Conservation (phyloP, 1,140 invertebrate genomes). For the Chrysoperla carnea region DNA sequence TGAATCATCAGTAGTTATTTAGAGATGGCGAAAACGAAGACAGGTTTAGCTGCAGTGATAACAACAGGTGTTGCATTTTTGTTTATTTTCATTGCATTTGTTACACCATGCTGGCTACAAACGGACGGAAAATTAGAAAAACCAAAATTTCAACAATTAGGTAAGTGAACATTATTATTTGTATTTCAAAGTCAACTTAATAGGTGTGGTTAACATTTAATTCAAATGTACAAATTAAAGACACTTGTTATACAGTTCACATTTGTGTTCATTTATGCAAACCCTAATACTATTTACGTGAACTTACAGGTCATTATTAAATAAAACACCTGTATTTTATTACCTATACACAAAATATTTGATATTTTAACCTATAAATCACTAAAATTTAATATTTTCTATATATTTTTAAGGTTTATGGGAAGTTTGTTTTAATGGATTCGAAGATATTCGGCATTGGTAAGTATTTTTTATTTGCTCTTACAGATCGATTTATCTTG, state of each 20-base stretch:
- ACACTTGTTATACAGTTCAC: no score
- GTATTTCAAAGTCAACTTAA: no score
- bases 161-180: constrained; percentile 27
- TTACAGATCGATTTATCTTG: no score
- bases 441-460: constrained; percentile 61
- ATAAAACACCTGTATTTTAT: no score
- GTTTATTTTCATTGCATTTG: constrained; percentile 72
- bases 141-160: constrained; percentile 65
- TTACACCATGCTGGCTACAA: constrained; percentile 83
- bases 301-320: no score
- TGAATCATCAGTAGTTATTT: no score
- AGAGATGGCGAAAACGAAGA: constrained; percentile 42
- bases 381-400: neutral
- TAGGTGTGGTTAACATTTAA: no score
- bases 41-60: constrained; percentile 45
- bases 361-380: no score
- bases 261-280: no score
- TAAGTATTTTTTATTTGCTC: constrained; percentile 20
- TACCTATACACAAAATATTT: no score
- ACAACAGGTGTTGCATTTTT: constrained; percentile 48
- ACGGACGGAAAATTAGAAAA: constrained; percentile 63
- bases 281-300: no score
- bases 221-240: no score
- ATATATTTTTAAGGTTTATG: constrained; percentile 58
- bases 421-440: constrained; percentile 78